Evolutionary conservation across 2,797 vertebrate species (phyloP), one percentile per base, ranked within the genome.

Genomic region (Telmatherina bonti): DNA sequence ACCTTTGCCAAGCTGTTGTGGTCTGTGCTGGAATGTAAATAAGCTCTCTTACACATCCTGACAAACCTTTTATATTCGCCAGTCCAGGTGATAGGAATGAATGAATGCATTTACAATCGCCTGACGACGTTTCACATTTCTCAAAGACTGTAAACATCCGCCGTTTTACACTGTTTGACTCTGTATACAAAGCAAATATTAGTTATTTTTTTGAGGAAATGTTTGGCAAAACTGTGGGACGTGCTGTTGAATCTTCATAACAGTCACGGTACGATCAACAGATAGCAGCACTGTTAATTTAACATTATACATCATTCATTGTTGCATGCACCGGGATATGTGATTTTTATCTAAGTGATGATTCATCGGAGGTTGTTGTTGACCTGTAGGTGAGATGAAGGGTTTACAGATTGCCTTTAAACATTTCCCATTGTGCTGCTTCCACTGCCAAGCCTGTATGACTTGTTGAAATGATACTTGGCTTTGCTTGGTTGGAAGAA

Each of bases 11-110:
- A 65, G 67, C 67, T 24, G 70, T 72, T 72, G 82, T 26, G 81
- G 73, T 70, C 68, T 29, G 65, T 59, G 38, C 58, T 79, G 78
- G 83, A 85, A 84, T 74, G 71, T 43, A 83, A 83, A 78, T 85
- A 81, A 89, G 64, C 70, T 55, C 65, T 59, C 73, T 86, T 74
- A 74, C 78, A 87, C 74, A 66, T 64, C 70, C 66, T 70, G 72
- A 79, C 74, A 79, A 81, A 74, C 57, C 67, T 70, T 70, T 67
- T 69, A 78, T 72, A 74, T 74, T 71, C 78, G 61, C 47, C 76
- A 69, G 55, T 60, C 59, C 0, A 2, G 58, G n/a, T 81, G 81
- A 83, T 81, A 58, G 77, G 76, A 79, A 86, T 85, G 76, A 89
- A 88, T 86, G 82, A 67, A 82, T 57, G 56, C 57, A 49, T 83